A percentile compares a stretch with the other conserved stretches of the same genome.
Conservation (phyloP, 2,888 invertebrate species). For the Drosophila paracracens region DNA sequence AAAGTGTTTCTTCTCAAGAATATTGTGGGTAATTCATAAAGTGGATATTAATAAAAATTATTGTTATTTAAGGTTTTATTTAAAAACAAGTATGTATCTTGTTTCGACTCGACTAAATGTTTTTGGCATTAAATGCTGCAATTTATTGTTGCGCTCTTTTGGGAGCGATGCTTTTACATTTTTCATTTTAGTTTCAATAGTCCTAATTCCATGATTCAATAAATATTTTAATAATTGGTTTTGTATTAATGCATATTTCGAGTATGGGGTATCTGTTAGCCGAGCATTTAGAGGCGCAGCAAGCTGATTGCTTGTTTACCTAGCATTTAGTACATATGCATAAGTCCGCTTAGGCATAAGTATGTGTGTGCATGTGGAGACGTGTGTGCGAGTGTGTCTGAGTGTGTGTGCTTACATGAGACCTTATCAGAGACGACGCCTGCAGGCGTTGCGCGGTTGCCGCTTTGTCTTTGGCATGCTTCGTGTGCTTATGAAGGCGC, state of each 20-base stretch:
- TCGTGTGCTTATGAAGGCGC: constrained; percentile 38
- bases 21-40: background rate
- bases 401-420: constrained; percentile 19
- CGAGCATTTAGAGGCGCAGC: background rate
- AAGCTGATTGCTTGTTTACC: constrained; percentile 35
- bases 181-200: background rate
- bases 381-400: constrained; percentile 4
- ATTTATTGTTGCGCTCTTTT: background rate
- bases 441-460: constrained; percentile 43
- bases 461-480: constrained; percentile 52
- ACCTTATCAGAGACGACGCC: constrained; percentile 52
- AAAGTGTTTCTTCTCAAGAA: background rate
- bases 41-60: background rate
- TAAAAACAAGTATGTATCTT: background rate
- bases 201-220: background rate
- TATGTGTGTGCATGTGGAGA: background rate
- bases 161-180: background rate
- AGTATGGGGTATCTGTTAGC: constrained; percentile 14
- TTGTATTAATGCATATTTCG: background rate
- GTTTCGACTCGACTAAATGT: background rate
- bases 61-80: background rate
- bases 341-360: background rate
- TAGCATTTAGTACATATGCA: constrained; percentile 13
- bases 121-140: background rate
- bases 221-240: background rate